Evolutionary conservation across 1,140 invertebrate species (phyloP).

Genomic region (Aphis gossypii): DNA sequence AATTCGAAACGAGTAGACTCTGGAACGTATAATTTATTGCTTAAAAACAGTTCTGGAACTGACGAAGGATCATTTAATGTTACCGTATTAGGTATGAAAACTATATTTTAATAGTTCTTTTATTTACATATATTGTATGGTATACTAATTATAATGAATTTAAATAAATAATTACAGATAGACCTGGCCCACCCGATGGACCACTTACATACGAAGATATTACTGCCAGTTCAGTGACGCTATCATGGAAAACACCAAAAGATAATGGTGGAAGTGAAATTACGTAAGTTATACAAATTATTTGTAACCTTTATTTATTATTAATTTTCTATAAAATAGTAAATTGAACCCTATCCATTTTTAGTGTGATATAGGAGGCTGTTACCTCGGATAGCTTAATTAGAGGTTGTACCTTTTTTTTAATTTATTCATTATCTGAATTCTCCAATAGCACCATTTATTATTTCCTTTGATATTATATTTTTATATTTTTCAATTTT

Average conservation of each 20-base stretch:
- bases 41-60: constrained; percentile 87
- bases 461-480: neutral
- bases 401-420: neutral
- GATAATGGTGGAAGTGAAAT: constrained; percentile 95
- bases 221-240: constrained; percentile 89
- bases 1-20: constrained; percentile 86
- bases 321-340: neutral
- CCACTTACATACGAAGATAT: constrained; percentile 94
- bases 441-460: no score
- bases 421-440: neutral
- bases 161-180: constrained; percentile 67
- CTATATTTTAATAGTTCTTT: neutral
- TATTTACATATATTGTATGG: neutral
- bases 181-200: constrained; percentile 83
- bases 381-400: neutral
- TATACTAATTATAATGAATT: neutral
- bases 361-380: neutral
- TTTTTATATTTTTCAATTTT: neutral
- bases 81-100: constrained; percentile 75
- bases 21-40: constrained; percentile 79
- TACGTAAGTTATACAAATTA: constrained; percentile 69
- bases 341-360: neutral
- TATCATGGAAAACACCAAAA: constrained; percentile 93
- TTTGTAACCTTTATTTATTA: neutral
- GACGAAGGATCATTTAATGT: constrained; percentile 90